phyloP scores from a whole-genome alignment of 2,113 vertebrate genomes.

The Antigone vipio region DNA sequence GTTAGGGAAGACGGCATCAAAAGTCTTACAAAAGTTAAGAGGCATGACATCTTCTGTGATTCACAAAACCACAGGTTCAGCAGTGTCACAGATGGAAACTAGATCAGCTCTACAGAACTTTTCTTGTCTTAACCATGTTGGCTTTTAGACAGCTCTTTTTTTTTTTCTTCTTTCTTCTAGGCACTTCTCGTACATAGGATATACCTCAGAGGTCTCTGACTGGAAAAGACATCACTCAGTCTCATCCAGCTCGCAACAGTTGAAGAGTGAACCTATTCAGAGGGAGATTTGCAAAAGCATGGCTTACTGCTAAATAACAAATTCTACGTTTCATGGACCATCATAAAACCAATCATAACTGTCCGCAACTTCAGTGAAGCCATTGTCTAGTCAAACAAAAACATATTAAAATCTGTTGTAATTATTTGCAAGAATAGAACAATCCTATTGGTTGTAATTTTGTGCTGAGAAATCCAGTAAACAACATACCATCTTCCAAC shows the following conservation, averaged over 20 bases:
- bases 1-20: accelerated
- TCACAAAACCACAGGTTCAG: not conserved
- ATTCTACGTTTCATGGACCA: not conserved
- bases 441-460: not conserved
- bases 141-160: not conserved
- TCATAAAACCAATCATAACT: not conserved
- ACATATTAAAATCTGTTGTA: not conserved
- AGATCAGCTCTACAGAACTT: not conserved
- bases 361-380: not conserved
- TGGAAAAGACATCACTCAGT: not conserved
- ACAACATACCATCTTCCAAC: not conserved
- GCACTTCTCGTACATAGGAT: not conserved
- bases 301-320: not conserved
- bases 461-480: not conserved
- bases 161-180: not conserved
- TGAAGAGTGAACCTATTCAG: not conserved
- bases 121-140: not conserved
- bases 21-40: not conserved
- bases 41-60: not conserved
- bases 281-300: not conserved
- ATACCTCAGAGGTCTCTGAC: not conserved
- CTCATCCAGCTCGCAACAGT: not conserved
- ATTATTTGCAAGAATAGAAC: not conserved
- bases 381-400: not conserved
- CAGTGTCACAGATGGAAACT: not conserved